These are phyloP conservation scores for Onychomys leucogaster DNA, from an alignment of 2,797 vertebrate species.

Conservation along the genomic window DNA sequence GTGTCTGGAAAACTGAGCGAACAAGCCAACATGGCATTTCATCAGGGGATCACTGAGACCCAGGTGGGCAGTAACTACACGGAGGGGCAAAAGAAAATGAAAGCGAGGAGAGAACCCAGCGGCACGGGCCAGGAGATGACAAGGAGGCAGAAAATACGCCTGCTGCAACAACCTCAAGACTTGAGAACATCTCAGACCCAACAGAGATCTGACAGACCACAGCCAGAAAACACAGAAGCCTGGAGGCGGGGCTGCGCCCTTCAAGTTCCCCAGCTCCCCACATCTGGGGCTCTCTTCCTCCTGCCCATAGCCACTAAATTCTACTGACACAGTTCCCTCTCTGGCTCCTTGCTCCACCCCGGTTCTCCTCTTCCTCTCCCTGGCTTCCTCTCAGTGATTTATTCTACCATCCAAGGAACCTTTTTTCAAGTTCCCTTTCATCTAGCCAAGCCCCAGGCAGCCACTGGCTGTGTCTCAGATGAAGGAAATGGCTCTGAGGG, in stretches of 20 bases:
- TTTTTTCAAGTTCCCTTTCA: background rate
- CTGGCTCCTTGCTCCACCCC: background rate
- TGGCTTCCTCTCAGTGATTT: background rate
- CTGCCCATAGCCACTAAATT: background rate
- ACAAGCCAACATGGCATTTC: slow-evolving; percentile 86
- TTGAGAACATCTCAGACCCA: slow-evolving; percentile 12
- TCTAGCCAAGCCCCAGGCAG: background rate
- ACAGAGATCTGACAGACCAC: background rate
- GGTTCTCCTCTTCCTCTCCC: background rate
- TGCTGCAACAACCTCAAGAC: background rate
- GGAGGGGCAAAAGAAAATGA: slow-evolving; percentile 65
- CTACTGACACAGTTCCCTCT: background rate
- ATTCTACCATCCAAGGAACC: background rate
- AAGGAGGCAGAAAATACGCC: slow-evolving; percentile 46
- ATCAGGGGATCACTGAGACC: slow-evolving; percentile 84
- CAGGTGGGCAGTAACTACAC: slow-evolving; percentile 84
- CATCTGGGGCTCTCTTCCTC: background rate
- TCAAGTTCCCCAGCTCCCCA: background rate
- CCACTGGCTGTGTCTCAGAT: background rate
- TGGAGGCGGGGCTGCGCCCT: background rate
- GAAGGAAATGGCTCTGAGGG: background rate
- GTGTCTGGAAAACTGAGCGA: slow-evolving; percentile 85
- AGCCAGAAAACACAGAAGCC: accelerated
- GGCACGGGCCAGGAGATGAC: background rate
- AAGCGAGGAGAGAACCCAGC: background rate